phyloP scores from a whole-genome alignment of 2,888 invertebrate genomes.

The Pantelozetes paolii region DNA sequence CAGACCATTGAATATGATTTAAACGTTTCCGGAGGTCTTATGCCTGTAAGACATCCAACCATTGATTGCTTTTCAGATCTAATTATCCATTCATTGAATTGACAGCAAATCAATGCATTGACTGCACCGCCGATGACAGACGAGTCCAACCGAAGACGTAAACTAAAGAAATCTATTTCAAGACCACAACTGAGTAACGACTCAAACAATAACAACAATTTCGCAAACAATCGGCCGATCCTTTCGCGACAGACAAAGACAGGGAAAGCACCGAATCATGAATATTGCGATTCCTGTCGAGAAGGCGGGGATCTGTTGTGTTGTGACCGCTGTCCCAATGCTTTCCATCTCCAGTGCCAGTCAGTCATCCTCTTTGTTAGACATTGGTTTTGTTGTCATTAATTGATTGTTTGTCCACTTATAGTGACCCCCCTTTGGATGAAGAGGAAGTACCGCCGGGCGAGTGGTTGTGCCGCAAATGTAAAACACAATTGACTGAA shows the following conservation, averaged over 20 bases:
- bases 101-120: conserved; percentile 77
- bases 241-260: conserved; percentile 36
- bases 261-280: conserved; percentile 64
- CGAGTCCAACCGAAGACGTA: conserved; percentile 51
- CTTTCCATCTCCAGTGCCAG: conserved; percentile 95
- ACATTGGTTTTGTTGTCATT: neutral
- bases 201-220: conserved; percentile 19
- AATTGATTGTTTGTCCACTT: conserved; percentile 47
- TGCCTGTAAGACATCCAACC: conserved; percentile 67
- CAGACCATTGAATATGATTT: conserved; percentile 68
- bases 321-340: conserved; percentile 91
- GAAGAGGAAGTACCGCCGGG: conserved; percentile 83
- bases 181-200: neutral
- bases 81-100: conserved; percentile 39
- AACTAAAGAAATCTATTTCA: conserved; percentile 11
- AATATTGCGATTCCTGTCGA: conserved; percentile 86
- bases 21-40: conserved; percentile 72
- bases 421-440: conserved; percentile 84
- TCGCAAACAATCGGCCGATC: neutral
- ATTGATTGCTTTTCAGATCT: neutral
- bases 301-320: conserved; percentile 93
- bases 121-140: conserved; percentile 82
- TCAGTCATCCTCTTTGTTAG: conserved; percentile 55
- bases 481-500: conserved; percentile 52
- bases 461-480: conserved; percentile 85